Base-by-base conservation (phyloP, 2,888 invertebrate species). In the Agrilus mali region DNA sequence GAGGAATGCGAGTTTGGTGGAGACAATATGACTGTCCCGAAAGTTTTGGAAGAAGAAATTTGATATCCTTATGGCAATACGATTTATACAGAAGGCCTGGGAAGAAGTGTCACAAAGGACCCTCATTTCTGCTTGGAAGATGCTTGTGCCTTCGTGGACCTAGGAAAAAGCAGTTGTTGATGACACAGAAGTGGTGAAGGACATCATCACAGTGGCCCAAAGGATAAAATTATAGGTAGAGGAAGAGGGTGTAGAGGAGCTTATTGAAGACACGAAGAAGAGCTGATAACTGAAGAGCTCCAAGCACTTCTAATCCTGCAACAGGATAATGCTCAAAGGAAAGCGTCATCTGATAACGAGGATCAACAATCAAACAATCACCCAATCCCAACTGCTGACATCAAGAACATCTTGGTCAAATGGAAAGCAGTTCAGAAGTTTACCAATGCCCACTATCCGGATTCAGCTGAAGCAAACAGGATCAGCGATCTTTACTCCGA, bases 31-130 rank as follows among this genome's bases (percentile, higher is more conserved):
- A 52, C 48, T 35, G 45, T 57, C 31, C n/a, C 35, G 41, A 44
- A 42, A 55, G 10, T 57, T 53, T 36, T 56, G 53, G 52, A 55
- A 51, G 32, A 41, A 56, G 33, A 45, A 56, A 35, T 55, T 55
- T 35, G 41, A 53, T 38, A 53, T 56, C 40, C 14, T 53, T 12
- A 33, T 36, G 15, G 47, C 45, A 37, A 31, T 53, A 8, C 47
- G 44, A 37, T 38, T 55, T 15, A 55, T 50, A 16, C 47, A 47
- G 38, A 44, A 47, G 27, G 50, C 47, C 15, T 55, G 51, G 52
- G 38, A 44, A 40, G 43, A 40, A 13, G 42, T 47, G 10, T 38
- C 44, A 10, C 35, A 41, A 31, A 43, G 42, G 41, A 44, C 27
- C 36, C 40, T 44, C 34, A 44, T 17, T 40, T 50, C 44, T 36